Evolutionary conservation across 2,797 vertebrate genomes (phyloP), one percentile per base, ranked within the genome.

Genomic region (Schizopygopsis pylzovi): DNA sequence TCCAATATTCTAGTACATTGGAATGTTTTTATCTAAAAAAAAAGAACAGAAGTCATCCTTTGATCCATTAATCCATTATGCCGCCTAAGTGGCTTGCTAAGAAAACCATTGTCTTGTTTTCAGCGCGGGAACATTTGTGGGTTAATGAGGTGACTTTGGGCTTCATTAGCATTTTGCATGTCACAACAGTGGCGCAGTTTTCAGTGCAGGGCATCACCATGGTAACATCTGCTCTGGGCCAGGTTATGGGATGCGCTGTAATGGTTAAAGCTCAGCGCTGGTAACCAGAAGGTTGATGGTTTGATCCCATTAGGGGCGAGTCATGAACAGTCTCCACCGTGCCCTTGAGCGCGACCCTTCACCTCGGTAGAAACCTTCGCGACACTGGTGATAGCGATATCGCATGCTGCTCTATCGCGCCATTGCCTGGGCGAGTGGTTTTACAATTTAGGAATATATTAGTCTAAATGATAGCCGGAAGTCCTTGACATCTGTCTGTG

Each of bases 111-210:
- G 47, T 79, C 65, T 39, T 56, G 49, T 68, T 65, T 84, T 59
- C 45, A 18, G 47, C 28, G 4, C 20, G 13, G 68, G 22, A 85
- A 85, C 76, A 73, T 85, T 73, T 72, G 52, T 33, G 41, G 84
- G 76, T 85, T 80, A 85, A 85, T 79, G 77, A 85, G 77, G 84
- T 80, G 84, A 85, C 65, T 70, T 79, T 85, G 76, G 67, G 56
- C 56, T 47, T 63, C 70, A 83, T 85, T 85, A 80, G 67, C 84
- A 85, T 85, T 85, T 61, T 49, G 20, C 52, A 20, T 85, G 52
- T 85, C 67, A 80, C 77, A 79, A 80, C 77, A 80, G 49, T 59
- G 39, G 39, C 28, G 65, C 73, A 8, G 45, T 72, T 61, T 59
- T 61, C 49, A 72, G 67, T 63, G 78, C 77, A 63, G 77, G 84